Evolutionary conservation across 2,888 invertebrate species (phyloP).

Genomic region (Ophion ellenae): DNA sequence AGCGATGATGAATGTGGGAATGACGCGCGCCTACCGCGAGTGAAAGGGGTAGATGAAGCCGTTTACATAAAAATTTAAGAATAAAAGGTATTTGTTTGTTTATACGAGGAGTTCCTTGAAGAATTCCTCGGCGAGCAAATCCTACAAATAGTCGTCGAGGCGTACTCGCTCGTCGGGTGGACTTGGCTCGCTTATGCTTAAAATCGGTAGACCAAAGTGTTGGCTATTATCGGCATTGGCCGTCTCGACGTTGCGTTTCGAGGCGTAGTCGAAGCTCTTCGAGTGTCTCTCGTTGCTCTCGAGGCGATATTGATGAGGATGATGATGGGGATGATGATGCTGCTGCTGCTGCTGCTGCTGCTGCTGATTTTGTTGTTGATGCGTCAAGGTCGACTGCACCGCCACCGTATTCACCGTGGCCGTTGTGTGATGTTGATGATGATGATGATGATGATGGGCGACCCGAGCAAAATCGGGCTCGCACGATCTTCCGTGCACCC

Average conservation of each 20-base stretch:
- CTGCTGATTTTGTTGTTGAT: conserved; percentile 61
- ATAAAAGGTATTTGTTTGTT: neutral
- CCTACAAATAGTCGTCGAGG: conserved; percentile 87
- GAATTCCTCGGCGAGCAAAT: conserved; percentile 82
- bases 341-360: conserved; percentile 14
- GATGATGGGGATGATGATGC: conserved; percentile 56
- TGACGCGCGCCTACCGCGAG: neutral
- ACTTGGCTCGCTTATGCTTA: conserved; percentile 92
- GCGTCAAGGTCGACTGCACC: conserved; percentile 25
- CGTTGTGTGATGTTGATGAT: neutral
- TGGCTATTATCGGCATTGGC: conserved; percentile 83
- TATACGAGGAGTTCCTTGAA: conserved; percentile 82
- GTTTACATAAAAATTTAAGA: neutral
- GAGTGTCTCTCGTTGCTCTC: conserved; percentile 84
- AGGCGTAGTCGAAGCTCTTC: conserved; percentile 84
- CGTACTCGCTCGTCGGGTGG: conserved; percentile 89
- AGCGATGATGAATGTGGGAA: neutral
- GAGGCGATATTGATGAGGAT: conserved; percentile 84
- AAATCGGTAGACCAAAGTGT: conserved; percentile 90
- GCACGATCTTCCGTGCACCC: conserved; percentile 78
- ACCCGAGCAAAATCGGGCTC: conserved; percentile 73
- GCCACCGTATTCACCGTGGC: conserved; percentile 13
- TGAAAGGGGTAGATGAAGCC: neutral
- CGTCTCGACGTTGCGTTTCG: conserved; percentile 72
- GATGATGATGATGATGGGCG: conserved; percentile 70